These are phyloP conservation scores for Spodoptera littoralis DNA, from an alignment of 2,888 invertebrate species.

Conservation along the genomic window DNA sequence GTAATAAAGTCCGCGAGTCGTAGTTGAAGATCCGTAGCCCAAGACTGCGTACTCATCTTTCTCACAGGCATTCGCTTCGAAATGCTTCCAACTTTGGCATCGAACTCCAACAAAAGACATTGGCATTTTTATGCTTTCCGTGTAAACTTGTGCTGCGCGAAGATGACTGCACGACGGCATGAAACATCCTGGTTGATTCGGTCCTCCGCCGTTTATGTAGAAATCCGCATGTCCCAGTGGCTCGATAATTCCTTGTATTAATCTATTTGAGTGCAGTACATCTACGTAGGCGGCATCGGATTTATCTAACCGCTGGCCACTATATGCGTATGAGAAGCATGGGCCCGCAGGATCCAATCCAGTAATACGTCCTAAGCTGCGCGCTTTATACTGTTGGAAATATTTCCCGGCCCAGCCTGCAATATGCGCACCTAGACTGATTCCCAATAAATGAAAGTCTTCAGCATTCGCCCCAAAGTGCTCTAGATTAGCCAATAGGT, in stretches of 20 bases:
- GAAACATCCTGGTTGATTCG: conserved; percentile 92
- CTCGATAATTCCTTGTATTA: conserved; percentile 84
- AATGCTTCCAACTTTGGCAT: conserved; percentile 81
- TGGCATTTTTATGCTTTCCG: conserved; percentile 79
- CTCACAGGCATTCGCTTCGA: conserved; percentile 76
- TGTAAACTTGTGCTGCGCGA: conserved; percentile 81
- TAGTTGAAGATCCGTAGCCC: conserved; percentile 82
- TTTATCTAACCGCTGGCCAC: conserved; percentile 81
- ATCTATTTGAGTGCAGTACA: conserved; percentile 82
- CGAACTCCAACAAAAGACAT: conserved; percentile 79
- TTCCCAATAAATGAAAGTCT: conserved; percentile 88
- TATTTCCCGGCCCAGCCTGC: conserved; percentile 87
- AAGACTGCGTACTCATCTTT: conserved; percentile 74
- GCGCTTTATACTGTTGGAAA: conserved; percentile 78
- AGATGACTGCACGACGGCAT: conserved; percentile 85
- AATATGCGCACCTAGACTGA: conserved; percentile 89
- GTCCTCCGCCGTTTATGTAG: conserved; percentile 92
- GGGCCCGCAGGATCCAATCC: conserved; percentile 87
- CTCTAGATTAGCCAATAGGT: conserved; percentile 84
- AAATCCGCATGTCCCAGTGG: conserved; percentile 92
- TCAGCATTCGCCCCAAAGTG: conserved; percentile 80
- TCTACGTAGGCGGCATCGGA: conserved; percentile 83
- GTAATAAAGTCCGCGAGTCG: conserved; percentile 82
- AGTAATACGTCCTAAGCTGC: conserved; percentile 80
- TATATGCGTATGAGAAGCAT: conserved; percentile 81